Evolutionary conservation across 2,797 vertebrate species (phyloP).

Genomic region (Anolis apletophallus): DNA sequence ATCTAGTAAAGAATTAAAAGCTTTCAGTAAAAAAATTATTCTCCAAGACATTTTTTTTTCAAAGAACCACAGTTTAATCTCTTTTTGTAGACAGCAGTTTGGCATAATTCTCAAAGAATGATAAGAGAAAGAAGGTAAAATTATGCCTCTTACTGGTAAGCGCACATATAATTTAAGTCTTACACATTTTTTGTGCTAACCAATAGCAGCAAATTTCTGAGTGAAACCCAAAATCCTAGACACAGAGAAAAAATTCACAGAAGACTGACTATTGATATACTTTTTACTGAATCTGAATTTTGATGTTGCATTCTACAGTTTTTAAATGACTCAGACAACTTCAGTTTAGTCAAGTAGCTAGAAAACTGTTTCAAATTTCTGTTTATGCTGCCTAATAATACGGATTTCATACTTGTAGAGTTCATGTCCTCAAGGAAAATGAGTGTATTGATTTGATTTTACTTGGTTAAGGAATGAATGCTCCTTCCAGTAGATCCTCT

Average conservation of each 20-base stretch:
- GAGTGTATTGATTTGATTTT: neutral
- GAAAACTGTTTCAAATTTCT: neutral
- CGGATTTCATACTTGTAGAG: neutral
- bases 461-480: neutral
- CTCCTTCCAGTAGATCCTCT: neutral
- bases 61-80: constrained; percentile 21
- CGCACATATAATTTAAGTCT: constrained; percentile 17
- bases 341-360: neutral
- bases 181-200: neutral
- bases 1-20: neutral
- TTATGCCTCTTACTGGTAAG: neutral
- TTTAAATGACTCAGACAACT: neutral
- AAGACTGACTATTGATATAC: neutral
- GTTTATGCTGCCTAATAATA: neutral
- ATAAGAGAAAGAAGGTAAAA: neutral
- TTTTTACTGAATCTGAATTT: neutral
- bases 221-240: neutral
- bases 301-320: neutral
- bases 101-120: neutral
- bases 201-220: neutral
- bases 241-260: neutral
- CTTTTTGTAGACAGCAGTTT: constrained; percentile 1
- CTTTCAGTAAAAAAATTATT: constrained; percentile 10
- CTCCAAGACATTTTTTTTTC: neutral
- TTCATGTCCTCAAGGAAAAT: neutral